These are phyloP conservation scores for Cynopterus brachyotis DNA, from an alignment of 2,113 vertebrate genomes.

Conservation along the genomic window DNA sequence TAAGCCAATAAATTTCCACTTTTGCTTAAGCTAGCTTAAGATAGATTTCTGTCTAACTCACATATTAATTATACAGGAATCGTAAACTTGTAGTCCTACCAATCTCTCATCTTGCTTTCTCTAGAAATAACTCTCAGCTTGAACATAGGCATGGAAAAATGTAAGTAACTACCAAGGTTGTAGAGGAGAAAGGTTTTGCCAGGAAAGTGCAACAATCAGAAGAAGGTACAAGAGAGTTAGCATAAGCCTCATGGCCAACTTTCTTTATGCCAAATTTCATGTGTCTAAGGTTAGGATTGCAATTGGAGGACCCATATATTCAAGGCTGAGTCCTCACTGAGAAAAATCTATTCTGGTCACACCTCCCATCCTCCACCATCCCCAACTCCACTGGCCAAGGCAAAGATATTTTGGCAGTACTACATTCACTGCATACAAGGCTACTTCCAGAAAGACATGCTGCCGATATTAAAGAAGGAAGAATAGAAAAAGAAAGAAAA, in stretches of 20 bases:
- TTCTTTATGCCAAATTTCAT: not conserved
- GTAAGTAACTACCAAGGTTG: not conserved
- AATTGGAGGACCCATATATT: not conserved
- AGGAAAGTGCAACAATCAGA: not conserved
- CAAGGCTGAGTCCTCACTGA: not conserved
- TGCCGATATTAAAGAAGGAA: not conserved
- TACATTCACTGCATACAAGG: not conserved
- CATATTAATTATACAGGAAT: not conserved
- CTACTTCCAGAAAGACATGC: not conserved
- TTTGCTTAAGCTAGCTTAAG: not conserved
- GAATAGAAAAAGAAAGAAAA: not conserved
- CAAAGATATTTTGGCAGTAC: not conserved
- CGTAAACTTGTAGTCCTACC: not conserved
- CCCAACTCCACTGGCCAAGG: not conserved
- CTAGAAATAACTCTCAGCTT: not conserved
- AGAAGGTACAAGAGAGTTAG: not conserved
- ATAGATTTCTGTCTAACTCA: not conserved
- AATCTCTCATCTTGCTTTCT: slow-evolving; percentile 1
- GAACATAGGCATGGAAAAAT: not conserved
- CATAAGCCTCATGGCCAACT: not conserved
- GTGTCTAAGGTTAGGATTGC: not conserved
- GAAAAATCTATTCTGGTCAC: not conserved
- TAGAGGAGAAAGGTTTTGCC: not conserved
- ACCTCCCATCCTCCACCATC: rapidly evolving
- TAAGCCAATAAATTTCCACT: not conserved